These are phyloP conservation scores for Schrankia costaestrigalis DNA, from an alignment of 2,888 invertebrate species.

Conservation along the genomic window DNA sequence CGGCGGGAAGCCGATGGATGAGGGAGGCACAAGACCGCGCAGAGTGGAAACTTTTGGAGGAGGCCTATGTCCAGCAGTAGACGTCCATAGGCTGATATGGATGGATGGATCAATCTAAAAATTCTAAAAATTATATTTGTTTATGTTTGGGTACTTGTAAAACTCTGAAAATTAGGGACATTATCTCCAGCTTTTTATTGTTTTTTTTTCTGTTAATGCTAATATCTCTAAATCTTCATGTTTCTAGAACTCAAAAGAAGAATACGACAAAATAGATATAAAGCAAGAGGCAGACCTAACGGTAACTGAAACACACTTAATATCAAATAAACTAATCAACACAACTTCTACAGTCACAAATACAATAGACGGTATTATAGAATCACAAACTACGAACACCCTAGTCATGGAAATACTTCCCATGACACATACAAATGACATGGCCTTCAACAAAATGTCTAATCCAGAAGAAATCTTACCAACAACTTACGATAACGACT, in stretches of 20 bases:
- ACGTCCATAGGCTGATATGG: too few relatives aligned
- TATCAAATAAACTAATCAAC: slow-evolving; percentile 63
- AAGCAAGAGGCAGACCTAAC: slow-evolving; percentile 57
- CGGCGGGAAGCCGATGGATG: too few relatives aligned
- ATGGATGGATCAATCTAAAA: slow-evolving; percentile 5
- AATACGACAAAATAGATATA: slow-evolving; percentile 37
- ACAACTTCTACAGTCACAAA: slow-evolving; percentile 62
- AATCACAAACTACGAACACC: slow-evolving; percentile 62
- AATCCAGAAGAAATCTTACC: slow-evolving; percentile 67
- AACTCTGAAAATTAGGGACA: neutral
- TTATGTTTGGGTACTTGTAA: too few relatives aligned
- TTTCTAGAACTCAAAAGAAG: slow-evolving; percentile 41
- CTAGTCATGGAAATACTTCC: slow-evolving; percentile 68
- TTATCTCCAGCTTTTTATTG: too few relatives aligned
- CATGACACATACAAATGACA: slow-evolving; percentile 27
- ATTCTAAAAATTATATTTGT: neutral
- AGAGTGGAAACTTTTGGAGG: too few relatives aligned
- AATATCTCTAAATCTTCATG: slow-evolving; percentile 11
- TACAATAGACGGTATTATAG: slow-evolving; percentile 51
- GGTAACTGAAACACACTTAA: slow-evolving; percentile 66
- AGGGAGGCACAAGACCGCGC: too few relatives aligned
- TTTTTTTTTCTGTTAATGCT: too few relatives aligned
- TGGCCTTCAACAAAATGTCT: slow-evolving; percentile 38
- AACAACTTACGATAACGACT: slow-evolving; percentile 35
- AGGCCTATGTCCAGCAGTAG: too few relatives aligned